These are phyloP conservation scores for Coregonus ussuriensis DNA, from an alignment of 2,797 vertebrate genomes.

Conservation along the genomic window DNA sequence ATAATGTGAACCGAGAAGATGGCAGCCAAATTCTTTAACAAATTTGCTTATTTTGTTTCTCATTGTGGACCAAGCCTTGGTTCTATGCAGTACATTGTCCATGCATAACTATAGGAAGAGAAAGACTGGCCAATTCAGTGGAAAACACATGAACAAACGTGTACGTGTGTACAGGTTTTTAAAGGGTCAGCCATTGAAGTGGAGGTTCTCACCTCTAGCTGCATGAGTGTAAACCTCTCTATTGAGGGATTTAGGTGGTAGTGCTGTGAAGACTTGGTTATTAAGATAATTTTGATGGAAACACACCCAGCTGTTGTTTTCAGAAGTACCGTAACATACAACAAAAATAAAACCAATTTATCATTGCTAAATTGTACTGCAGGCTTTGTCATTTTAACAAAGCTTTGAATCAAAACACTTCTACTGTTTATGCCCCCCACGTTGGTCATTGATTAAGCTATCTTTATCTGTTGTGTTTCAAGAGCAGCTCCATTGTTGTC, in stretches of 20 bases:
- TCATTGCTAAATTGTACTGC: not conserved
- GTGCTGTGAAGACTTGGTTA: not conserved
- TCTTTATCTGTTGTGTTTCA: not conserved
- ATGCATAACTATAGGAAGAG: not conserved
- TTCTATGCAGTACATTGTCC: not conserved
- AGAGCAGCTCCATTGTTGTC: not conserved
- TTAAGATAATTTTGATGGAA: not conserved
- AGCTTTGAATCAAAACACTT: not conserved
- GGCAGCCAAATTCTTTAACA: too few relatives aligned
- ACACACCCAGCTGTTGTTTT: not conserved
- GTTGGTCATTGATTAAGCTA: not conserved
- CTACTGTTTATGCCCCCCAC: not conserved
- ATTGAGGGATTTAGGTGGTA: not conserved
- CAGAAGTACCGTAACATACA: not conserved
- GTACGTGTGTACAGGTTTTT: not conserved
- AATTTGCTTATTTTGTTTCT: not conserved
- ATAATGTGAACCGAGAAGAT: too few relatives aligned
- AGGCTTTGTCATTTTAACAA: not conserved
- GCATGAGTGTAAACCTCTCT: not conserved
- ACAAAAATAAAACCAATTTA: not conserved
- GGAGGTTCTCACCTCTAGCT: not conserved
- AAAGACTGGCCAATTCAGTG: not conserved
- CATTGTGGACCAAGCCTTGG: not conserved
- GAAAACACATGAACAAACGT: not conserved
- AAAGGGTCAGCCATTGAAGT: not conserved